These are phyloP conservation scores for Ondatra zibethicus DNA, from an alignment of 2,113 vertebrate species.

Conservation along the genomic window DNA sequence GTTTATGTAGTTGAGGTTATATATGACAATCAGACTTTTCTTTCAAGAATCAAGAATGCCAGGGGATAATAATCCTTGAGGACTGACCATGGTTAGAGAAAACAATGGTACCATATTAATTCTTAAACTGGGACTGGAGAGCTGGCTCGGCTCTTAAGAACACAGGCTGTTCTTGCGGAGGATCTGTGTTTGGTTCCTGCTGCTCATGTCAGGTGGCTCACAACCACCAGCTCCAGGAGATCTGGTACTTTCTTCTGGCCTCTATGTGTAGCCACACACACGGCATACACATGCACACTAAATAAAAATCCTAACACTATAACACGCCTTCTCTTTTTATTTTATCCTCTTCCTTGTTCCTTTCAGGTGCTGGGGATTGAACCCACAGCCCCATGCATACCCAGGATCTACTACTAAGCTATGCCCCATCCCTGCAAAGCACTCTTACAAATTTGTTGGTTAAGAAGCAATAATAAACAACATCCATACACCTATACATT, in stretches of 20 bases:
- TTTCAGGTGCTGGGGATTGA: not conserved
- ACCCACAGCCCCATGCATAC: too few relatives aligned
- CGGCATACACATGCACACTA: not conserved
- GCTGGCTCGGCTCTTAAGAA: not conserved
- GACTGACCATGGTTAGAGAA: not conserved
- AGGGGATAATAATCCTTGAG: not conserved
- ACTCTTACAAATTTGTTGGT: not conserved
- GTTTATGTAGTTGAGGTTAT: not conserved
- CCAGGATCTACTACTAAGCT: not conserved
- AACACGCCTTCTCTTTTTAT: not conserved
- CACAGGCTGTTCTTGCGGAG: not conserved
- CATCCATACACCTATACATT: not conserved
- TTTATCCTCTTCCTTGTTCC: not conserved
- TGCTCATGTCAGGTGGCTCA: not conserved
- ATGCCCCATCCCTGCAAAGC: not conserved
- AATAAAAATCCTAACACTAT: not conserved
- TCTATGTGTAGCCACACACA: not conserved
- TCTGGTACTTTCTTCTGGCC: not conserved
- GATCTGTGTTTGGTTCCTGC: not conserved
- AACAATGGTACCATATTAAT: not conserved
- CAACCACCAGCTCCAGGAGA: not conserved
- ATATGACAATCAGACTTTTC: not conserved
- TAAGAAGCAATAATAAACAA: not conserved
- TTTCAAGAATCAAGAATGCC: conserved; percentile 26
- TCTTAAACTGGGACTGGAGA: not conserved